Evolutionary conservation across 2,113 vertebrate genomes (phyloP).

Genomic region (Columbina picui): DNA sequence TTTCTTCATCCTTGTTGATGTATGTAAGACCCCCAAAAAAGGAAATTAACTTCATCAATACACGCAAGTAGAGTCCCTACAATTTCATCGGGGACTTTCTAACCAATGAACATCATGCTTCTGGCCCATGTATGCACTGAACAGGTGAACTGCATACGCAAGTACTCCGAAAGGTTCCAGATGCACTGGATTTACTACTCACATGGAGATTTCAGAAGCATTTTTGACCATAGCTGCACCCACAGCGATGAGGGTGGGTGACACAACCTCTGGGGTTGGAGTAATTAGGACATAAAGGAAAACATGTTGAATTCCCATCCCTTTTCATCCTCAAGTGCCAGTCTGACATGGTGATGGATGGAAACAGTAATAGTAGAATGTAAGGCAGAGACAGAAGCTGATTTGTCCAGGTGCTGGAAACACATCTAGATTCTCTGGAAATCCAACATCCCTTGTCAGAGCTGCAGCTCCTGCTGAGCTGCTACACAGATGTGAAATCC

Average conservation of each 20-base stretch:
- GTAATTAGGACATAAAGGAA: not conserved
- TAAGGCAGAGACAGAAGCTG: not conserved
- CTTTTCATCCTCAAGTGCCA: not conserved
- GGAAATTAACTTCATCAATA: not conserved
- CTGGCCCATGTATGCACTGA: not conserved
- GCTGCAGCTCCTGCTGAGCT: slow-evolving; percentile 20
- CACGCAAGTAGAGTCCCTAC: not conserved
- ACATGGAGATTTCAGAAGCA: not conserved
- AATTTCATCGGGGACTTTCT: not conserved
- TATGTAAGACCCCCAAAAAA: not conserved
- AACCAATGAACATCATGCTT: not conserved
- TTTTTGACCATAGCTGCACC: not conserved
- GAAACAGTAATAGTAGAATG: not conserved
- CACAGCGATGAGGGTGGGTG: not conserved
- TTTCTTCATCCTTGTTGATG: not conserved
- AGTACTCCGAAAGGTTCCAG: slow-evolving; percentile 28
- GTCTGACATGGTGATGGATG: not conserved
- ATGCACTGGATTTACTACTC: slow-evolving; percentile 4
- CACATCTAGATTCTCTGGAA: not conserved
- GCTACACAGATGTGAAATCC: slow-evolving; percentile 29
- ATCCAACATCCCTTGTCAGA: not conserved
- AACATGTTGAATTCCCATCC: not conserved
- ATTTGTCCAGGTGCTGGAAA: slow-evolving; percentile 25
- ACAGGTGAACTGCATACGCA: not conserved
- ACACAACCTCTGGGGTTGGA: not conserved